phyloP scores from a whole-genome alignment of 2,797 vertebrate species.

The Nasua narica region DNA sequence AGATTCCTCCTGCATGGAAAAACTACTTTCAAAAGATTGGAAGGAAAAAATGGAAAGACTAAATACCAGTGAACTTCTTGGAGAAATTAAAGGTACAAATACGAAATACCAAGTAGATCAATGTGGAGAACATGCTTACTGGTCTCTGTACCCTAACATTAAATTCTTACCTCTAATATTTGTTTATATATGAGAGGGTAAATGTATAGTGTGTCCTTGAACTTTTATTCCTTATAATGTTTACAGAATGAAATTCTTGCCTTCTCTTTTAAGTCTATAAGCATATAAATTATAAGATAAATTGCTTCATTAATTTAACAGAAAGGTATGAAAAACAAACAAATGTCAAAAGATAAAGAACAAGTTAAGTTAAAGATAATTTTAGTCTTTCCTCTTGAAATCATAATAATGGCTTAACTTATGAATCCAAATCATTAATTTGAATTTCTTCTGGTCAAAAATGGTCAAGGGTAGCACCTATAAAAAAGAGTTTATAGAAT shows the following conservation, averaged over 20 bases:
- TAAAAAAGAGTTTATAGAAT: neutral
- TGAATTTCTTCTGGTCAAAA: constrained; percentile 32
- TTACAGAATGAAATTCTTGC: neutral
- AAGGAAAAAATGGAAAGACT: constrained; percentile 94
- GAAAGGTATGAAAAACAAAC: neutral
- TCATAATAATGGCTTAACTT: neutral
- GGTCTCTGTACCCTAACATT: neutral
- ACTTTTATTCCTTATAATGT: neutral
- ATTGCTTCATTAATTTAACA: constrained; percentile 1
- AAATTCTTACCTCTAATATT: neutral
- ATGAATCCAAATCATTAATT: neutral
- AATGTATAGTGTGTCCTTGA: neutral
- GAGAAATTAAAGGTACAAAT: constrained; percentile 93
- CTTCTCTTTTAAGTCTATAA: neutral
- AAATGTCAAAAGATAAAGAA: neutral
- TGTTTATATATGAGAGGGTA: neutral
- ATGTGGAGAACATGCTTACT: neutral
- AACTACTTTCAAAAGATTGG: constrained; percentile 95
- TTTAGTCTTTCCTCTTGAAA: constrained; percentile 3
- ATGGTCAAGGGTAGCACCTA: neutral
- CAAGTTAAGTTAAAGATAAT: constrained; percentile 6
- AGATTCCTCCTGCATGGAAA: constrained; percentile 94
- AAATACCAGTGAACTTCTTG: constrained; percentile 92
- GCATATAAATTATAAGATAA: neutral
- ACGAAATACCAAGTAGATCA: constrained; percentile 32